Conservation (phyloP, 2,888 invertebrate species). For the Rhyacophila evoluta region DNA sequence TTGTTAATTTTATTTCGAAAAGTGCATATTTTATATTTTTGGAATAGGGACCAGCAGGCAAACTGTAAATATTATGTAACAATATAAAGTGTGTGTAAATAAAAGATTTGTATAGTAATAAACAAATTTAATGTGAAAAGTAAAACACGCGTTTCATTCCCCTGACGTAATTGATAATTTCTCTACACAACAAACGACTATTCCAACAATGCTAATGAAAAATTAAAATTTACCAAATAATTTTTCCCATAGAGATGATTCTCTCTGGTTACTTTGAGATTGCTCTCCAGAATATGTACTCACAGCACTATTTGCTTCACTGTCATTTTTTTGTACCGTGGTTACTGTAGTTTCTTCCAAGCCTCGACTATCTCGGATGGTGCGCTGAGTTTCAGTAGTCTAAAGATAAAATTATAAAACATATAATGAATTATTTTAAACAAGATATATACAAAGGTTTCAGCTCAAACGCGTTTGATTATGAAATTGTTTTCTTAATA, state of each 20-base stretch:
- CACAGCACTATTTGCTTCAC: background rate
- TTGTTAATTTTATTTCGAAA: background rate
- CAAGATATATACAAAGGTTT: no score
- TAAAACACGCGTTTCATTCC: slow-evolving; percentile 1
- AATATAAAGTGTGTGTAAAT: slow-evolving; percentile 38
- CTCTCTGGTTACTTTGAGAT: background rate
- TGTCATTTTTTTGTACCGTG: slow-evolving; percentile 9
- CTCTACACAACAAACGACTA: background rate
- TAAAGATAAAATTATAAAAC: slow-evolving; percentile 56
- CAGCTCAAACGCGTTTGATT: no score
- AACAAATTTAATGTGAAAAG: slow-evolving; percentile 38
- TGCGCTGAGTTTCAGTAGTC: slow-evolving; percentile 69
- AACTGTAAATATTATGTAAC: slow-evolving; percentile 45
- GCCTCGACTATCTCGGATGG: slow-evolving; percentile 59
- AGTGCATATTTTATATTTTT: slow-evolving; percentile 41
- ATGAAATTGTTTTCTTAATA: no score
- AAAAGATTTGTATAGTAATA: slow-evolving; percentile 31
- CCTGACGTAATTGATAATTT: background rate
- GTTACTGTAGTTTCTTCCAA: slow-evolving; percentile 49
- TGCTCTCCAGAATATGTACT: background rate
- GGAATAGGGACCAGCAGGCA: slow-evolving; percentile 51
- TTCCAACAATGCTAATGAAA: background rate
- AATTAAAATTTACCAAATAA: slow-evolving; percentile 40
- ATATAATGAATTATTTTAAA: no score
- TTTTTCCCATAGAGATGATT: slow-evolving; percentile 37